phyloP scores from a whole-genome alignment of 2,113 vertebrate genomes.

The Uropsilus gracilis region DNA sequence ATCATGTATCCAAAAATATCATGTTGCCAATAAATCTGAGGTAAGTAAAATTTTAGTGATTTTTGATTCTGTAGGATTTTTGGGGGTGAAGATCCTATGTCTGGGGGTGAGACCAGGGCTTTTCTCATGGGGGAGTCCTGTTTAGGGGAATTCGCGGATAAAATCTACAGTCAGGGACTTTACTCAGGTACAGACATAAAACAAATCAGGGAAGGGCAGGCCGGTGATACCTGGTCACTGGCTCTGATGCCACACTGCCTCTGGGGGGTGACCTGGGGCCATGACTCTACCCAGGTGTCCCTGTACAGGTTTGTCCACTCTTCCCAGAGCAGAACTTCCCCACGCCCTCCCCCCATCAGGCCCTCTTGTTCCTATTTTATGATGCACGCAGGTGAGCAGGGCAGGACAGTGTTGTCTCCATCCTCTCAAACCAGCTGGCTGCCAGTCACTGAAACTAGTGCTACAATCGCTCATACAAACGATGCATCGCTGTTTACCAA shows the following conservation, averaged over 20 bases:
- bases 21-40: constrained; percentile 59
- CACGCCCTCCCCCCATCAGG: neutral
- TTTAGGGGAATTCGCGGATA: constrained; percentile 75
- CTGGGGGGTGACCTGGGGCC: neutral
- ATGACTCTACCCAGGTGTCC: neutral
- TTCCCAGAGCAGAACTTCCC: neutral
- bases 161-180: neutral
- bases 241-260: accelerated
- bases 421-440: neutral
- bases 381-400: accelerated
- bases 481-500: neutral
- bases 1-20: neutral
- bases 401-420: neutral
- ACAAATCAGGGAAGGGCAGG: neutral
- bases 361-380: neutral
- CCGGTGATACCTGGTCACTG: accelerated
- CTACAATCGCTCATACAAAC: accelerated
- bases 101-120: constrained; percentile 41
- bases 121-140: constrained; percentile 48
- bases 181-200: neutral
- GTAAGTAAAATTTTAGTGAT: constrained; percentile 72
- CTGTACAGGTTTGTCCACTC: neutral
- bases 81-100: constrained; percentile 52
- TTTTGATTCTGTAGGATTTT: constrained; percentile 74
- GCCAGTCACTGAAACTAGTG: neutral